Percentiles rank a stretch among this genome's conserved stretches.
Conservation (phyloP, 2,888 invertebrate species). For the Nycteola revayana region DNA sequence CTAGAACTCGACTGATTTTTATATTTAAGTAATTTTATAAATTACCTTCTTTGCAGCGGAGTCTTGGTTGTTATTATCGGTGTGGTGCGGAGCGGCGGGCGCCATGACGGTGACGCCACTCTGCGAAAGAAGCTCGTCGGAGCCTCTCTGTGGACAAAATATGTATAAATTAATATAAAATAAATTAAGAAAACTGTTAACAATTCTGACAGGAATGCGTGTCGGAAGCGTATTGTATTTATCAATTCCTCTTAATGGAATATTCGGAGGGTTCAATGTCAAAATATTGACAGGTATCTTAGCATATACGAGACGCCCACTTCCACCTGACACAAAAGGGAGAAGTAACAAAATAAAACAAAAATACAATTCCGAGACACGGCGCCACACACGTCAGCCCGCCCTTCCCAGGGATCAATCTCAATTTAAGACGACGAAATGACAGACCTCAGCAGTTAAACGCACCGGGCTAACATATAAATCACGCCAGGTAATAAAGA, state of each 20-base stretch:
- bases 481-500: constrained; percentile 76
- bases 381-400: constrained; percentile 52
- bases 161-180: constrained; percentile 1
- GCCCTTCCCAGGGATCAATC: constrained; percentile 71
- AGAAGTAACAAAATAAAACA: constrained; percentile 50
- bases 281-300: constrained; percentile 39
- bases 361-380: constrained; percentile 58
- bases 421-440: constrained; percentile 79
- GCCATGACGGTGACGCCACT: constrained; percentile 96
- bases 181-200: too few species aligned
- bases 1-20: too few species aligned
- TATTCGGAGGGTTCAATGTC: constrained; percentile 32
- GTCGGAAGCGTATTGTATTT: too few species aligned
- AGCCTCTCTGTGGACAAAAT: constrained; percentile 90
- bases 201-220: too few species aligned
- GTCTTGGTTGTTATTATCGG: constrained; percentile 96
- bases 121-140: constrained; percentile 98
- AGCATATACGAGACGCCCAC: constrained; percentile 35
- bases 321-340: constrained; percentile 33
- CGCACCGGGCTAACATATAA: constrained; percentile 76
- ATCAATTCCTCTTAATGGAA: constrained; percentile 28
- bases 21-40: too few species aligned
- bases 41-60: constrained; percentile 97
- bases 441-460: constrained; percentile 79
- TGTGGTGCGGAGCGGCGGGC: constrained; percentile 93